Base-by-base conservation (phyloP, 2,797 vertebrate genomes). In the Esox masquinongy region DNA sequence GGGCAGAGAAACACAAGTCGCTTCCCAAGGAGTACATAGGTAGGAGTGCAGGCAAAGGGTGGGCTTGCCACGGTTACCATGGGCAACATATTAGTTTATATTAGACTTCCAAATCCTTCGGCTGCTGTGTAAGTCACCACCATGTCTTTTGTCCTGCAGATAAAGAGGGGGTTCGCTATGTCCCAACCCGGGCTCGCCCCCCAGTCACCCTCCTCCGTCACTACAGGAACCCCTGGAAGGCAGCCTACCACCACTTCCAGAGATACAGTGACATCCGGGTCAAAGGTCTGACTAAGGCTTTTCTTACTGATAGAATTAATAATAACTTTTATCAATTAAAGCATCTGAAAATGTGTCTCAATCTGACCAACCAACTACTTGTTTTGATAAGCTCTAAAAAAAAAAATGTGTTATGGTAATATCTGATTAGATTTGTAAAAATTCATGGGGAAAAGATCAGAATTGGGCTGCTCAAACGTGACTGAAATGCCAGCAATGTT, bases 241-340 rank as follows among this genome's bases (percentile, higher is more conserved):
- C 98, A 0, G 98, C 98, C 0, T 99, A 99, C 88, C 98, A 99
- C 85, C 98, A 99, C 91, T 99, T 99, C 78, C 98, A 99, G 94
- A 93, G 97, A 77, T 98, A 99, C 88, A 98, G 96, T 5, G 97
- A 99, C 34, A 98, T 99, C 83, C 92, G 96, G 4, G 97, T 99
- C 69, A 99, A 99, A 98, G 98, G 98, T 98, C 79, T 88, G 95
- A 31, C 29, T 15, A 59, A 22, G n/a, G 11, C 19, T 7, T 61
- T 61, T 61, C 22, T 24, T 61, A 24, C 22, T 24, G 22, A 61
- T 26, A 14, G 12, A 9, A 12, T 61, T 22, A 53, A 53, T 53
- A 6, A n/a, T 22, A 53, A 43, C 9, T 9, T 43, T 6, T 43
- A 43, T 9, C 39, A 9, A 43, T 43, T 6, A 43, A 43, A 43